Evolutionary conservation across 2,888 invertebrate genomes (phyloP), one percentile per base, ranked within the genome.

Genomic region (Eristalinus aeneus): DNA sequence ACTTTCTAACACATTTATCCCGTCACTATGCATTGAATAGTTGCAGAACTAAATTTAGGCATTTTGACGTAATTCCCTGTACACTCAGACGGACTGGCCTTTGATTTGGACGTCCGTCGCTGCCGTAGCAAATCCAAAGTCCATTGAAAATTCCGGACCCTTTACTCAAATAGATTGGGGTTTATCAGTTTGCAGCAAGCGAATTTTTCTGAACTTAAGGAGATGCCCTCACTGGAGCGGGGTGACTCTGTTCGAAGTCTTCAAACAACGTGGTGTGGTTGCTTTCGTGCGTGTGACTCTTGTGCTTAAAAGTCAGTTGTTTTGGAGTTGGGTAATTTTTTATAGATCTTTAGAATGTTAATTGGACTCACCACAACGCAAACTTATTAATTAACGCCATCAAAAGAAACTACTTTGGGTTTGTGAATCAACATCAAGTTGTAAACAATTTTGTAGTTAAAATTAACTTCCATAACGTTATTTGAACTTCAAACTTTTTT

Each of bases 141-240:
- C 27, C 23, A n/a, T n/a, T 23, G 12, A 54, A 34, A 73, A 4
- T 54, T 16, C 73, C n/a, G 34, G 8, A 53, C 73, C 9, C 23
- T 56, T 32, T 56, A 6, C 9, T 16, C n/a, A 12, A 36, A 56
- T 34, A 27, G 27, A 27, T 56, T 64, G 12, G 63, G 54, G 27
- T 27, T 63, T 54, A 73, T 63, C 64, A 56, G 71, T 64, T n/a
- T 36, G 16, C n/a, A 72, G 27, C 63, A 20, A 32, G 32, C 32
- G 16, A 16, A 39, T 39, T 39, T 60, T 23, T 71, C 22, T 16
- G n/a, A 56, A n/a, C 20, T 23, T n/a, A 23, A 10, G 22, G 31
- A 9, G 32, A 3, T 53, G 53, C 67, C 12, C 12, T 11, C 34
- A 20, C 36, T 34, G 1, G 34, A 39, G 11, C 10, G 8, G 20